Evolutionary conservation across 2,113 vertebrate species (phyloP), one percentile per base, ranked within the genome.

Genomic region (Motacilla alba): DNA sequence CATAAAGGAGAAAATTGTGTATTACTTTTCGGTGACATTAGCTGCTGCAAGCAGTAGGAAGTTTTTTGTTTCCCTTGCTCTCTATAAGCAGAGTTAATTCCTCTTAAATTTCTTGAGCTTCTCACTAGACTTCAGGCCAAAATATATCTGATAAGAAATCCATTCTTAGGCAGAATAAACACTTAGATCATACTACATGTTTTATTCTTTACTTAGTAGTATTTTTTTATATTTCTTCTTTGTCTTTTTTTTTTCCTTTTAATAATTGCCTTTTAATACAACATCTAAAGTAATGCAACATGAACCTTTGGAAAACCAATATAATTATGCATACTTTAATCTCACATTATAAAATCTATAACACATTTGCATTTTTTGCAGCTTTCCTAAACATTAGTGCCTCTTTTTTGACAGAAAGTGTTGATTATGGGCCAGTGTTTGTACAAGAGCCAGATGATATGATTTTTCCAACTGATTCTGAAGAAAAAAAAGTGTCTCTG

Each of bases 341-440:
- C 30, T 85, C 41, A 75, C 1, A 2, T 46, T 58, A 33, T 63
- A 50, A 79, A 47, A 66, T 3, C 8, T 49, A 6, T 46, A 62
- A 33, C 28, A 5, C 16, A 10, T 77, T 59, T 50, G 11, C 11
- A n/a, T 58, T 76, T 69, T 17, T 46, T 62, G 19, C 35, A 78
- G 6, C 28, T 18, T 81, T 87, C 52, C 79, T 93, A 67, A 97
- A 82, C 14, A 63, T 2, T 37, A 37, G 6, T 37, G 23, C 20
- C 52, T 43, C 5, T 59, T 27, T 53, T 5, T 81, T 92, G 91
- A 83, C 93, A 99, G 99, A 99, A 95, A 98, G 80, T 81, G 98
- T 99, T 80, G 98, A 99, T 97, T 99, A 99, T 63, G 99, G 99
- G n/a, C 99, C 99, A 0, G 98, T 99, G 64, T 99, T 99, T 89